Conservation (phyloP, 2,113 vertebrate species). For the Phasianus colchicus region DNA sequence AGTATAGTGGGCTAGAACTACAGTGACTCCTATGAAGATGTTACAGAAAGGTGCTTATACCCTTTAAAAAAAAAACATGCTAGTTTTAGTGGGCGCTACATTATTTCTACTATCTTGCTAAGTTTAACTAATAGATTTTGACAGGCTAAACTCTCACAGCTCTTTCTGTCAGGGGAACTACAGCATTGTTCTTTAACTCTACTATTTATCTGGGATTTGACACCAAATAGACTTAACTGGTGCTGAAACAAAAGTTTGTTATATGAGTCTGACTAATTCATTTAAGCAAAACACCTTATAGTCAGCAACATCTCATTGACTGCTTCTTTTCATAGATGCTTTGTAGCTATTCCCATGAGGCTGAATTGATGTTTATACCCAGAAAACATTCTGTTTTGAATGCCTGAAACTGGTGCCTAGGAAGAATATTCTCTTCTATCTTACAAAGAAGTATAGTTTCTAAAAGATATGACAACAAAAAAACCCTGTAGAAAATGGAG, state of each 20-base stretch:
- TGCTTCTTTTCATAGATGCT: not conserved
- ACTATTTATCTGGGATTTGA: slow-evolving; percentile 48
- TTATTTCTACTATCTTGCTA: not conserved
- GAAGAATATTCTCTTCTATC: not conserved
- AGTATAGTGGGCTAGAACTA: not conserved
- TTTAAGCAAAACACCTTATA: slow-evolving; percentile 32
- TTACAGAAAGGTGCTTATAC: not conserved
- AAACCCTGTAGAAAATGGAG: not conserved
- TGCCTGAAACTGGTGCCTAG: not conserved
- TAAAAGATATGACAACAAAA: not conserved
- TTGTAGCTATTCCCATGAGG: not conserved
- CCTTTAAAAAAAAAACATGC: too few relatives aligned
- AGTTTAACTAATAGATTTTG: not conserved
- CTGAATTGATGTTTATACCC: not conserved
- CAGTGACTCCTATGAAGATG: not conserved
- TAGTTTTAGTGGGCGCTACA: not conserved
- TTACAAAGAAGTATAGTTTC: not conserved
- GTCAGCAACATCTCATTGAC: slow-evolving; percentile 44
- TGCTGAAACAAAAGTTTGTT: not conserved
- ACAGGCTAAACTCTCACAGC: not conserved
- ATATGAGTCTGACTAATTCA: slow-evolving; percentile 19
- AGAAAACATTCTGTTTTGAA: not conserved
- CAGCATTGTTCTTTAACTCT: slow-evolving; percentile 28
- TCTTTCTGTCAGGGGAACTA: slow-evolving; percentile 3
- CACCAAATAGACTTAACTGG: slow-evolving; percentile 20